Evolutionary conservation across 2,888 invertebrate species (phyloP), one percentile per base, ranked within the genome.

Genomic region (Yponomeuta evonymella): DNA sequence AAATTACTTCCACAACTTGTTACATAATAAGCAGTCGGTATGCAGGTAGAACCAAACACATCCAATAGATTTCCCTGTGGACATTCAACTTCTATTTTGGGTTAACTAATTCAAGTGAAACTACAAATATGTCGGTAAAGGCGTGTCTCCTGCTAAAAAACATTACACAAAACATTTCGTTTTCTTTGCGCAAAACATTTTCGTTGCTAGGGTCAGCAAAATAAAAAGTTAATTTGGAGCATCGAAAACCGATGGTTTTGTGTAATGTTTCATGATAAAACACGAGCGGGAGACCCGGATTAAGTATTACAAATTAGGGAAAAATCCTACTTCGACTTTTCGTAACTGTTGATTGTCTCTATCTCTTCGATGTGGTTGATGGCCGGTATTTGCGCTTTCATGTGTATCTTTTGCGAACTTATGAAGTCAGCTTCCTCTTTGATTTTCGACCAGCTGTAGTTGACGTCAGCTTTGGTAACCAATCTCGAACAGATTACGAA

Each of bases 401-500:
- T 68, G 71, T 84, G 82, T 71, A 87, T 78, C 76, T 83, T 81
- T 30, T 79, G 77, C 11, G 79, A 70, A 71, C 76, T 82, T 64
- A 88, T 76, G 5, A 82, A 70, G 74, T 93, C 87, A 0, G 95
- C 86, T 76, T 95, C 94, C 64, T 93, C 87, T 76, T 88, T 88
- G 70, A 97, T 95, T 82, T 96, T 95, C 68, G 90, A 90, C 91
- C 94, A 94, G 48, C 97, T 96, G 79, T 93, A 96, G 11, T 94
- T 93, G 36, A 98, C 92, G 81, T 98, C 98, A 33, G 93, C 89
- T 43, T 93, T 93, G 70, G 94, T 94, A 0, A 96, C 95, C 62
- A 94, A 86, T 71, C 95, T 93, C 68, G 97, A 96, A 81, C 97
- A 97, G 1, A 98, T 90, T 0, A 95, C 97, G 80, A 98, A 97